These are phyloP conservation scores for Siderastrea radians DNA, from an alignment of 92 coral and sea anemone species.

Conservation along the genomic window DNA sequence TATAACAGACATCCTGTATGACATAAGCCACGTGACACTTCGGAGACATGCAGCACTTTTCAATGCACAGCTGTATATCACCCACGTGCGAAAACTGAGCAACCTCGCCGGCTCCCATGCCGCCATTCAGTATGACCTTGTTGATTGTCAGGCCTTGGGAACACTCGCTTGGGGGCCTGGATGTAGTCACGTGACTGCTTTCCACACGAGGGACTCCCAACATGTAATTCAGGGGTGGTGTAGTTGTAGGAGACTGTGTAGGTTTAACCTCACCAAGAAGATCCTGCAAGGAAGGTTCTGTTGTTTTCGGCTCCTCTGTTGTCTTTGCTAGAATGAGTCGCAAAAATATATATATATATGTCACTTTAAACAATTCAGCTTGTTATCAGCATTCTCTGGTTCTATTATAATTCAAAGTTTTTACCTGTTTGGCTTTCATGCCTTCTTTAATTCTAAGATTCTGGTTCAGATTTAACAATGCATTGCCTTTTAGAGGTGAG, in stretches of 20 bases:
- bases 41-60: constrained; percentile 79
- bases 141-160: constrained; percentile 84
- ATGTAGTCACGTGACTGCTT: constrained; percentile 16
- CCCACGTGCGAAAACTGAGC: constrained; percentile 79
- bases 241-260: constrained; percentile 75
- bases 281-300: constrained; percentile 82
- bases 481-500: no score
- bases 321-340: neutral
- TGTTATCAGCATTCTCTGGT: no score
- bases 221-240: constrained; percentile 55
- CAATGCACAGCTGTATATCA: constrained; percentile 76
- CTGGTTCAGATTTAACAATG: no score
- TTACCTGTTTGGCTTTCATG: no score
- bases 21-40: constrained; percentile 91
- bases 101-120: constrained; percentile 97
- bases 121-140: constrained; percentile 91
- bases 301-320: constrained; percentile 45
- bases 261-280: constrained; percentile 84
- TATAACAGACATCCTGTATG: constrained; percentile 84
- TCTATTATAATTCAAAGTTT: no score
- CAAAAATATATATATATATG: no score
- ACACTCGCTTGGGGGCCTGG: constrained; percentile 68
- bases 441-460: no score
- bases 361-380: no score
- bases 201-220: constrained; percentile 61